Evolutionary conservation across 2,888 invertebrate species (phyloP).

Genomic region (Catocala fraxini): DNA sequence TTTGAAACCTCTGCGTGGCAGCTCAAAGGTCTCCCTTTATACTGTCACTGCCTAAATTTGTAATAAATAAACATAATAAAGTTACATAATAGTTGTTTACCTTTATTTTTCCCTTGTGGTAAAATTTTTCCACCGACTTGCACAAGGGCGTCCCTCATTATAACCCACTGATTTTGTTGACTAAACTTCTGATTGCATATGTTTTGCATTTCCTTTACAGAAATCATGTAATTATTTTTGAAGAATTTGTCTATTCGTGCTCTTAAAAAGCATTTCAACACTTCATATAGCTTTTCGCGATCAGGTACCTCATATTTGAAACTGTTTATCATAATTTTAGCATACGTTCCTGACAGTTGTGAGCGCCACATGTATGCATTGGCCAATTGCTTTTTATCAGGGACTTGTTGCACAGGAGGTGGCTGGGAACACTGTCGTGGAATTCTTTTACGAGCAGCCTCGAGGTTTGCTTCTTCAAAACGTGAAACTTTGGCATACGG

Average conservation of each 20-base stretch:
- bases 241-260: neutral
- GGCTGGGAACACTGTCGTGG: too few relatives aligned
- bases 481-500: conserved; percentile 12
- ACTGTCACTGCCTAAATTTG: too few relatives aligned
- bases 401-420: too few relatives aligned
- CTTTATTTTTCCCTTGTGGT: conserved; percentile 1
- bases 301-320: conserved; percentile 2
- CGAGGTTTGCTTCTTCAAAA: neutral
- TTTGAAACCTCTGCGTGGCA: too few relatives aligned
- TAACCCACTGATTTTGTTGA: neutral
- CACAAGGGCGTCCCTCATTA: conserved; percentile 12
- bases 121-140: conserved; percentile 12
- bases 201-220: neutral
- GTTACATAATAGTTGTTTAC: too few relatives aligned
- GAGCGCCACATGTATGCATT: conserved; percentile 11
- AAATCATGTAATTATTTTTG: neutral
- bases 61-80: too few relatives aligned
- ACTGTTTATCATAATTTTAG: conserved; percentile 1
- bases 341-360: conserved; percentile 3
- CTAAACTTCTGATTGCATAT: neutral
- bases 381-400: too few relatives aligned
- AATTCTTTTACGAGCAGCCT: too few relatives aligned
- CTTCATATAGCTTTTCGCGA: neutral
- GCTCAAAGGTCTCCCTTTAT: too few relatives aligned
- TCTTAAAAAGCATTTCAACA: neutral